Evolutionary conservation across 2,797 vertebrate species (phyloP), one percentile per base, ranked within the genome.

Genomic region (Mareca penelope): DNA sequence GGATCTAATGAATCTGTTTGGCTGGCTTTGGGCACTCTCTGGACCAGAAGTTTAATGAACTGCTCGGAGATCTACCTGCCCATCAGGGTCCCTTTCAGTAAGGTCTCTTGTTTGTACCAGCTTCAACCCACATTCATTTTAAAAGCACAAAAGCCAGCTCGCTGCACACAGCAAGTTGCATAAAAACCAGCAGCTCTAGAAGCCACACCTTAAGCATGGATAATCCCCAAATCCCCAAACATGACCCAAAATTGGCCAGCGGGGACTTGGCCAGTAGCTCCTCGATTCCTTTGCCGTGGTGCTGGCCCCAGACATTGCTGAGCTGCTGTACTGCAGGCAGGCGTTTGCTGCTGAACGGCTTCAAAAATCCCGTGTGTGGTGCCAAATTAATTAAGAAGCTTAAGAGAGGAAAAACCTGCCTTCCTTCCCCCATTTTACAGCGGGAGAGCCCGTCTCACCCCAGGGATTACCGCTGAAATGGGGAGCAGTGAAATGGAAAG

Each of bases 401-500:
- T 95, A 70, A 56, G 69, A 80, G 91, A 76, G 73, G 68, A 70
- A 81, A 88, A 95, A 44, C 52, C 70, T 88, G 90, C 89, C 80
- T 96, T 80, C 69, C 65, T 91, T 84, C 64, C 50, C 46, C 56
- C 59, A 29, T 88, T 82, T 89, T 88, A 57, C 37, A 75, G 61
- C 52, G 1, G 2, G 63, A 88, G 72, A 90, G 76, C 71, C 21
- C 0, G 4, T 88, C 91, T 88, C 29, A 69, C 76, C 85, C 61
- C 0, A 0, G 92, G 92, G 96, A 95, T 97, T 95, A 92, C 75
- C 78, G 80, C 88, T 92, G 93, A 94, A 95, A 92, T 40, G 61
- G 90, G 89, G 87, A 94, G 91, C 88, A 87, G 42, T 68, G 96
- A 70, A 88, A 95, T 85, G 96, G 96, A 95, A 96, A 96, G 64